Base-by-base conservation (phyloP, 2,888 invertebrate genomes). In the Synanthedon vespiformis region DNA sequence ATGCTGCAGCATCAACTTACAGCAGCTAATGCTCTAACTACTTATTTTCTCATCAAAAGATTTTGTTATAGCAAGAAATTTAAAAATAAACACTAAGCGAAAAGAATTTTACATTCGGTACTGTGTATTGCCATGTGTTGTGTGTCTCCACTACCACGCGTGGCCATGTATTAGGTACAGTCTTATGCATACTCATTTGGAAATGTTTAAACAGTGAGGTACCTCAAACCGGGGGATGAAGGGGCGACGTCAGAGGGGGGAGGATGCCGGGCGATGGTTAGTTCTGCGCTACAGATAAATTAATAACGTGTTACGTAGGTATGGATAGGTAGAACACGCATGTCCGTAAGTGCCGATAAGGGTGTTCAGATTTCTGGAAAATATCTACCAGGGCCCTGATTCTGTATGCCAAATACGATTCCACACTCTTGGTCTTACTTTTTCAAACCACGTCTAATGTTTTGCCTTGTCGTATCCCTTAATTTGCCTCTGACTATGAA, bases 111-210 rank as follows among this genome's bases (percentile, higher is more conserved):
- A 34, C 34, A 8, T 34, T 8, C 6, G 34, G 34, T 34, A 34
- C 34, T 34, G 34, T 34, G 34, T 34, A 34, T 34, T 34, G 34
- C 10, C 34, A 34, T 13, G 44, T 44, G 11, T 12, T 14, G 44
- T 44, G 44, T n/a, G 48, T 48, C 48, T 48, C 48, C 18, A 60
- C 65, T 63, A 63, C 72, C 70, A 72, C 72, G 75, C 74, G 64
- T 75, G 78, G 73, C 76, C 77, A 75, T 79, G 79, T 80, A 74
- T 78, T 74, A 77, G 74, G 74, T 68, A 76, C 73, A 80, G 77
- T 80, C 78, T 80, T 80, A 79, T 82, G 86, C 85, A 85, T 83
- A 84, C 85, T 83, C 85, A 80, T 84, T 87, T 84, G 75, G 86
- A 79, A 80, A 81, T 84, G 84, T 85, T 86, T 84, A 83, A 86